Evolutionary conservation across 2,113 vertebrate genomes (phyloP).

Genomic region (Potamarius usumacintae): DNA sequence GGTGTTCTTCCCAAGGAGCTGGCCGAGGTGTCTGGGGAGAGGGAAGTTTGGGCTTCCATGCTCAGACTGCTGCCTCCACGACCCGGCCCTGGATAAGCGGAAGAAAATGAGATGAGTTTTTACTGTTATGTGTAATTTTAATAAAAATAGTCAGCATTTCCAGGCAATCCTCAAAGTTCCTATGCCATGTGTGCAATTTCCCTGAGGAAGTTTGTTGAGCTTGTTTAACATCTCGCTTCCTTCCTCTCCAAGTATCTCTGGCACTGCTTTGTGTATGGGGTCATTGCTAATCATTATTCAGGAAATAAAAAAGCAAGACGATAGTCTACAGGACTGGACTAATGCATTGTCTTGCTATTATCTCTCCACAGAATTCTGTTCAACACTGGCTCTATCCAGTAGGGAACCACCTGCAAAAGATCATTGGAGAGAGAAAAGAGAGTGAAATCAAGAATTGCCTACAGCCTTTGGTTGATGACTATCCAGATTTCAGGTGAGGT

Average conservation of each 20-base stretch:
- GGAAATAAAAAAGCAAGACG: background rate
- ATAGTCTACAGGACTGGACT: background rate
- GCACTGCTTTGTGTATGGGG: background rate
- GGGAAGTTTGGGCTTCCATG: too few relatives aligned
- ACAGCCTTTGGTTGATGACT: constrained; percentile 48
- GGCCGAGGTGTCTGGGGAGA: too few relatives aligned
- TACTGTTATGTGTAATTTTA: background rate
- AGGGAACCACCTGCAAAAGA: constrained; percentile 63
- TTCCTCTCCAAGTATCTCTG: background rate
- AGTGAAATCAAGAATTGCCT: constrained; percentile 53
- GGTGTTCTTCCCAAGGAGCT: too few relatives aligned
- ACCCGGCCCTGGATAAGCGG: too few relatives aligned
- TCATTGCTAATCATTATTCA: background rate
- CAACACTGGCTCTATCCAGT: constrained; percentile 66
- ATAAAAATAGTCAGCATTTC: background rate
- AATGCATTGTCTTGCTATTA: background rate
- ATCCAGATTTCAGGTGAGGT: constrained; percentile 59
- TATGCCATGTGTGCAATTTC: background rate
- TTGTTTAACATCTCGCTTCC: constrained; percentile 12
- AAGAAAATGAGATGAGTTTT: background rate
- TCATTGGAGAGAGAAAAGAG: constrained; percentile 54
- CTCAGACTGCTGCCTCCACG: too few relatives aligned
- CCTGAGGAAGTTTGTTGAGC: background rate
- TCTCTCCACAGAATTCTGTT: constrained; percentile 56
- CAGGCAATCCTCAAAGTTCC: background rate